These are phyloP conservation scores for Dryobotodes eremita DNA, from an alignment of 2,888 invertebrate genomes.

Conservation along the genomic window DNA sequence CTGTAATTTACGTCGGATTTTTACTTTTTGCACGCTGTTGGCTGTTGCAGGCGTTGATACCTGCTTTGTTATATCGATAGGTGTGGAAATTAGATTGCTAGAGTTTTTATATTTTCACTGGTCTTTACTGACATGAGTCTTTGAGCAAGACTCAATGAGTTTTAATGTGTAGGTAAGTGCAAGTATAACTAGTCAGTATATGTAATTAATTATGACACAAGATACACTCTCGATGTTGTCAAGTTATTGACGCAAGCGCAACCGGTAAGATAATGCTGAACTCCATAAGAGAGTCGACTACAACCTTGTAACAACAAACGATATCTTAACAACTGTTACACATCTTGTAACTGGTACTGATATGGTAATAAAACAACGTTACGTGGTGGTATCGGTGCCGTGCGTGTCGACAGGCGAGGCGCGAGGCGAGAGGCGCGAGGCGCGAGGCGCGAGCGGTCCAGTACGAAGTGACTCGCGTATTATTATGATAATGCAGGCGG, in stretches of 20 bases:
- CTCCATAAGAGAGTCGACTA: conserved; percentile 15
- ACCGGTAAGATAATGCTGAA: conserved; percentile 6
- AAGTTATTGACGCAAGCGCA: conserved; percentile 1
- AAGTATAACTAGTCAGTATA: not conserved
- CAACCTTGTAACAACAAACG: conserved; percentile 42
- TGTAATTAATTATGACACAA: not conserved
- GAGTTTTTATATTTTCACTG: conserved; percentile 15
- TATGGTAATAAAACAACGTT: conserved; percentile 66
- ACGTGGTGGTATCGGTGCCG: conserved; percentile 56
- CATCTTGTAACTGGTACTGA: conserved; percentile 59
- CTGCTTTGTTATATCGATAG: conserved; percentile 35
- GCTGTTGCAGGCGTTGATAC: conserved; percentile 23
- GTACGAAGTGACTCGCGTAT: conserved; percentile 86
- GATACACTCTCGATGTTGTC: not conserved
- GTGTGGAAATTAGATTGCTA: conserved; percentile 32
- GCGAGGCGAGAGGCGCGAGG: conserved; percentile 61
- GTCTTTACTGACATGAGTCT: not conserved
- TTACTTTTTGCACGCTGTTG: conserved; percentile 51
- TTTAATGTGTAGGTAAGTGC: not conserved
- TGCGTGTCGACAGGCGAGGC: conserved; percentile 78
- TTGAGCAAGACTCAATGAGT: conserved; percentile 6
- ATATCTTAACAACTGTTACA: conserved; percentile 57
- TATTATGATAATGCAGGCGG: conserved; percentile 90
- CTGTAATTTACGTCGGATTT: conserved; percentile 65
- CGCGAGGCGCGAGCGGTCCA: conserved; percentile 71